Base-by-base conservation (phyloP, 37 sponge, comb jelly and placozoan genomes). In the Spongilla lacustris region DNA sequence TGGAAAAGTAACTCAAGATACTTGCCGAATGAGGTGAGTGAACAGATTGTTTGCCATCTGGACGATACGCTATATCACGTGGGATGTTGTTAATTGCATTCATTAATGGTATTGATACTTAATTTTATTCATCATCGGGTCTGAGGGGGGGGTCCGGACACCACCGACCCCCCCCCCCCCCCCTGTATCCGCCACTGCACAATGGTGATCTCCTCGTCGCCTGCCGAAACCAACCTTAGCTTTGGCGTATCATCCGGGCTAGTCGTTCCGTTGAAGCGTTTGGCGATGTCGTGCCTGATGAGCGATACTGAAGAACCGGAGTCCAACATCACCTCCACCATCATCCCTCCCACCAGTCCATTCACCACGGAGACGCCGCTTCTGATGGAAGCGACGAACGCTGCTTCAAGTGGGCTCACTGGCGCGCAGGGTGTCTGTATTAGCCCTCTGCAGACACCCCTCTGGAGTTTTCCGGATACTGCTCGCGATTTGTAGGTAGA, bases 281-380 rank as follows among this genome's bases (percentile, higher is more conserved):
- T 11, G 71, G 19, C 41, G 11, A 82, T n/a, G 2, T 69, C 4
- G 1, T 80, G 87, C 36, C 48, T 66, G 21, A 87, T 37, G 13
- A 81, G 68, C 66, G 82, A 87, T 14, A 87, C 76, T 14, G 82
- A 87, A 0, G 88, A 87, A 9, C 88, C 82, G 8, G 88, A 73
- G 38, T 87, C 88, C 41, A 87, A 68, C 88, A 87, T 87, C 31
- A 87, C 50, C 22, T 86, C 82, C 48, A 81, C 75, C 17, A 6
- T 38, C 13, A 74, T 68, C 21, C 75, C 88, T 34, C 81, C 69
- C 0, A 87, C 30, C 66, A 13, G 27, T 29, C 81, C 88, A 26
- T 37, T 33, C 25, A 29, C 66, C 13, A 66, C 31, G 26, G 21
- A 58, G 21, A 10, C 1, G 58, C 19, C 58, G 11, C 58, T 58